Conservation (phyloP, 1,140 invertebrate species). For the Hydropsyche tenuis region DNA sequence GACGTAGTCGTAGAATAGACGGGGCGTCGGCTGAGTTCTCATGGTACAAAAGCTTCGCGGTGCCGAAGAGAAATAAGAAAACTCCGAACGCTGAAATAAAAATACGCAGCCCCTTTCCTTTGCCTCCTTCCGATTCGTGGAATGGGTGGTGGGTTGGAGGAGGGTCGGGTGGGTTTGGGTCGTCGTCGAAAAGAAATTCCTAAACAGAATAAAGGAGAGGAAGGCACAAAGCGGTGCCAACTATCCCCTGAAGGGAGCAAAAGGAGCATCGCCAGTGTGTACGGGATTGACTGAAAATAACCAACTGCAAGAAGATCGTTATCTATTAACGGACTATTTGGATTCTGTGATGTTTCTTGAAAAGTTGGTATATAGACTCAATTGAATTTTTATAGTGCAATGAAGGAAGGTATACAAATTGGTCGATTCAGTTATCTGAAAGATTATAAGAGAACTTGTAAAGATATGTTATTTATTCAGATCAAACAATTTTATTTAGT, state of each 20-base stretch:
- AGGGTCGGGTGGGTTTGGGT: constrained; percentile 17
- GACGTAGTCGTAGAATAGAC: constrained; percentile 20
- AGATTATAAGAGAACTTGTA: too few relatives aligned
- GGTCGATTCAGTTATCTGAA: too few relatives aligned
- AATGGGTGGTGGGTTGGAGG: not conserved
- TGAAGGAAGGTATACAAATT: too few relatives aligned
- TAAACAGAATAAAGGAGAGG: constrained; percentile 42
- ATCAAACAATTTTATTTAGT: too few relatives aligned
- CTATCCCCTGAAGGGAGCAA: constrained; percentile 39
- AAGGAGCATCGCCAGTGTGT: constrained; percentile 31
- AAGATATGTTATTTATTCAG: too few relatives aligned
- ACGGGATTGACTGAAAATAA: constrained; percentile 8
- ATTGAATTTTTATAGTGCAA: too few relatives aligned
- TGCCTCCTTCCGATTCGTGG: not conserved
- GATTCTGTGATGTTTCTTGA: too few relatives aligned
- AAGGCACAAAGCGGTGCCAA: constrained; percentile 41
- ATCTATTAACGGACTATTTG: too few relatives aligned
- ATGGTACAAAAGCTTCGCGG: constrained; percentile 37
- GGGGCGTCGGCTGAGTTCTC: constrained; percentile 13
- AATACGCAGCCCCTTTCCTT: constrained; percentile 38
- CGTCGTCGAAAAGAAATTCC: constrained; percentile 43
- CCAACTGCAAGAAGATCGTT: not conserved
- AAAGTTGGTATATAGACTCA: too few relatives aligned
- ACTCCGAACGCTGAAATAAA: constrained; percentile 45
- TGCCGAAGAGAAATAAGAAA: constrained; percentile 41